Evolutionary conservation across 2,797 vertebrate genomes (phyloP), one percentile per base, ranked within the genome.

Genomic region (Neoniphon sammara): DNA sequence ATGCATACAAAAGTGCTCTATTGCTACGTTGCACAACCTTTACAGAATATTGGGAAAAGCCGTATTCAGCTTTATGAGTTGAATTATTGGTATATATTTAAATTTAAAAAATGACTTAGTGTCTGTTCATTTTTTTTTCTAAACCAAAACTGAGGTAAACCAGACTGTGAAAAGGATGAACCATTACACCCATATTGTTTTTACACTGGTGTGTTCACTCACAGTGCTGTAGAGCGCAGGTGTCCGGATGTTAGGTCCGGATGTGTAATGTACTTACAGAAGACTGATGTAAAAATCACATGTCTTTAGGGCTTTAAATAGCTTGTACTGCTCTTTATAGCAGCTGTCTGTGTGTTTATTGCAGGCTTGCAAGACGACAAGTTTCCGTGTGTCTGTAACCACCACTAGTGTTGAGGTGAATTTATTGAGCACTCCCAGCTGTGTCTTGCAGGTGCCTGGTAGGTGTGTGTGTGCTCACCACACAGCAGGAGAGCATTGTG

Each of bases 401-500:
- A 72, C 47, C 54, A 27, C 36, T 52, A 20, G 44, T 81, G 65
- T 64, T 27, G 25, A 27, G 59, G 50, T 74, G 54, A 77, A 73
- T 57, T 80, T 67, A 78, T 60, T 83, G 60, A 90, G 46, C 72
- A 59, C 44, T 4, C 12, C 55, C 76, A 80, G 76, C 77, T 90
- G 80, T 89, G 83, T 87, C 57, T 87, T 81, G 36, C 92, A 97
- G 96, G 95, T 97, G 85, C 93, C 91, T 0, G 95, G 94, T 30
- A 92, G 90, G 84, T 97, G 96, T 75, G 85, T 95, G 55, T 97
- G 96, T 70, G 90, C 91, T 72, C 96, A 97, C 88, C 93, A 96
- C 91, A 97, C 96, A 9, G 94, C 93, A 2, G 96, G 96, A 0
- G 84, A 93, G 39, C 96, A 97, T 90, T 97, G 96, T 76, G 95